Evolutionary conservation across 1,140 invertebrate genomes (phyloP).

Genomic region (Venturia canescens): DNA sequence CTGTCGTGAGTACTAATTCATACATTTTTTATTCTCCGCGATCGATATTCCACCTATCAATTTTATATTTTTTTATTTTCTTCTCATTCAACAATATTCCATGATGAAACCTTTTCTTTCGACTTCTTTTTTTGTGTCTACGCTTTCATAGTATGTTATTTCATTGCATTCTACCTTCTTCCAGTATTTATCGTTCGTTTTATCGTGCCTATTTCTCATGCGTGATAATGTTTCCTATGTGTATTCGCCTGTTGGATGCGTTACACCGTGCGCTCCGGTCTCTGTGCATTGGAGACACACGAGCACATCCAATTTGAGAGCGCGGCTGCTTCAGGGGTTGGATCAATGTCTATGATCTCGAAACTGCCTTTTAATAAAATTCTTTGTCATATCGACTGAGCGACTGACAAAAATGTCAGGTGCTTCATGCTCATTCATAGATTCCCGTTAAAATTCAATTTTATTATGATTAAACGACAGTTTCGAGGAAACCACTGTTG

Average conservation of each 20-base stretch:
- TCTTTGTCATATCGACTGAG: not conserved
- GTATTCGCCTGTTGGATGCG: not conserved
- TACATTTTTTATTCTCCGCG: constrained; percentile 7
- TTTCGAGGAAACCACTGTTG: not conserved
- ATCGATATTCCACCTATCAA: constrained; percentile 23
- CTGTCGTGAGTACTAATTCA: constrained; percentile 76
- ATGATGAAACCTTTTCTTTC: not conserved
- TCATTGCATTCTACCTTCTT: constrained; percentile 6
- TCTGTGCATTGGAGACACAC: not conserved
- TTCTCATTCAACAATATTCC: constrained; percentile 1
- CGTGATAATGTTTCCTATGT: not conserved
- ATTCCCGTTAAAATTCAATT: not conserved
- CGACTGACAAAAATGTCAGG: not conserved
- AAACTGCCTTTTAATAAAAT: not conserved
- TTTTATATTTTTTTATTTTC: not conserved
- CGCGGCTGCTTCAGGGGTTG: constrained; percentile 15
- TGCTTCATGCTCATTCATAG: not conserved
- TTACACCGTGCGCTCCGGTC: not conserved
- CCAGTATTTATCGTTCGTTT: not conserved
- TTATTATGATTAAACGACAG: not conserved
- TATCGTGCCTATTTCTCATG: not conserved
- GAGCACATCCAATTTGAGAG: not conserved
- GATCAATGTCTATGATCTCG: not conserved
- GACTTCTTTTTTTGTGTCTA: no score
- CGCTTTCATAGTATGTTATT: not conserved